Base-by-base conservation (phyloP, 2,888 invertebrate genomes). In the Melanostoma mellinum region DNA sequence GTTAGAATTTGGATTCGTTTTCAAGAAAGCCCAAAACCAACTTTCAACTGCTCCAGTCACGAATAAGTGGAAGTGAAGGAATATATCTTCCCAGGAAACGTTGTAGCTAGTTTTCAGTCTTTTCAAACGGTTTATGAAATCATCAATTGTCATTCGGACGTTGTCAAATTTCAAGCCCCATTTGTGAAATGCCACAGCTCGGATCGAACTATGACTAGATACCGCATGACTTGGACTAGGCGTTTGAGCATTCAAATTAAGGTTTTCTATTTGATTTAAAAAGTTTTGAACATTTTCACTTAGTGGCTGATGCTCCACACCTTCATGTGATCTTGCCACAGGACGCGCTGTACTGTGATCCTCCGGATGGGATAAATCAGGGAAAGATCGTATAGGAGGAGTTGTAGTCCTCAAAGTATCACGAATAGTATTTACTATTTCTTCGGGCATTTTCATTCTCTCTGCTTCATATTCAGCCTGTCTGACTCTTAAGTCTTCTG, bases 131-230 rank as follows among this genome's bases (percentile, higher is more conserved):
- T 35, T 10, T 8, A 60, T 2, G 10, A 60, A 60, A 9, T 60
- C 44, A 20, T 60, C 60, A 0, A 60, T 35, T 6, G 60, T 60
- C 60, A 60, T 60, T 20, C n/a, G 3, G 1, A 46, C n/a, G 6
- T 60, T 60, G 20, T 60, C 60, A 6, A 60, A 44, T 20, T 60
- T 60, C 2, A 60, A 30, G 4, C 44, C 30, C 60, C 60, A 60
- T 46, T 60, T 60, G 3, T 60, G 60, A 8, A 60, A 60, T 35
- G 44, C 60, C 0, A 33, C 9, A 3, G 44, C 33, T 30, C 33
- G 42, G 32, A 5, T 40, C 3, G 40, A 8, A 9, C 56, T 60
- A 0, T 32, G 2, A 4, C 5, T 38, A 32, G 60, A 35, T 6
- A 8, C 4, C 6, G 6, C 46, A 0, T 1, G 10, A 44, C 38